Evolutionary conservation across 2,113 vertebrate species (phyloP), one percentile per base, ranked within the genome.

Genomic region (Rynchops niger): DNA sequence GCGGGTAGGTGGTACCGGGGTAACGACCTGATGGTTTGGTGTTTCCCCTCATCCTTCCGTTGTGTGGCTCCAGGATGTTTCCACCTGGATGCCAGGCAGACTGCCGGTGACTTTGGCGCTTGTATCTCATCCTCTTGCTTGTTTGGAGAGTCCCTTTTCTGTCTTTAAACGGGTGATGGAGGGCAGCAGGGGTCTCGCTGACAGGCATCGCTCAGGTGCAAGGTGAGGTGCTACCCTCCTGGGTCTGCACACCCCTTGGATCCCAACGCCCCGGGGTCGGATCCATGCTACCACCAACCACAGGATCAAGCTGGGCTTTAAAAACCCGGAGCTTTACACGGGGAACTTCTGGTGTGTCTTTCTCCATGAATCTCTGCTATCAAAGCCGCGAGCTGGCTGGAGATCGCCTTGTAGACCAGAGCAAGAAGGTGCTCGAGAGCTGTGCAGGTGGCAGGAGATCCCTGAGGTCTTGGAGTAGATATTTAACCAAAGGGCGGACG

Each of bases 131-230:
- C 27, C 34, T 63, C 27, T 52, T 26, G 71, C 29, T 78, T n/a
- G 25, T 71, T 59, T 36, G 34, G 56, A 58, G 21, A 43, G 53
- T 22, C 36, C 9, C 13, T 45, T 38, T 59, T 49, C 23, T 53
- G 26, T 19, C 63, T 23, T 1, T 29, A 25, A 29, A 20, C 0
- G 11, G 26, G 19, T 42, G 32, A 43, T 2, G 15, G 23, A 22
- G 30, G 27, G 42, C 14, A 43, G 36, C 6, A 6, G 25, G 20
- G 36, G 27, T 50, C 23, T n/a, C 15, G 36, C 32, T 30, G 40
- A 26, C 18, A 4, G 1, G 1, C 12, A 9, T 21, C 0, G 3
- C 22, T 58, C 42, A 11, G 0, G 4, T 36, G 15, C 34, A 42
- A 63, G 32, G 26, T 11, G 11, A 29, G 23, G n/a, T 8, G 30